Evolutionary conservation across 2,113 vertebrate species (phyloP).

Genomic region (Phylloscopus trochiloides): DNA sequence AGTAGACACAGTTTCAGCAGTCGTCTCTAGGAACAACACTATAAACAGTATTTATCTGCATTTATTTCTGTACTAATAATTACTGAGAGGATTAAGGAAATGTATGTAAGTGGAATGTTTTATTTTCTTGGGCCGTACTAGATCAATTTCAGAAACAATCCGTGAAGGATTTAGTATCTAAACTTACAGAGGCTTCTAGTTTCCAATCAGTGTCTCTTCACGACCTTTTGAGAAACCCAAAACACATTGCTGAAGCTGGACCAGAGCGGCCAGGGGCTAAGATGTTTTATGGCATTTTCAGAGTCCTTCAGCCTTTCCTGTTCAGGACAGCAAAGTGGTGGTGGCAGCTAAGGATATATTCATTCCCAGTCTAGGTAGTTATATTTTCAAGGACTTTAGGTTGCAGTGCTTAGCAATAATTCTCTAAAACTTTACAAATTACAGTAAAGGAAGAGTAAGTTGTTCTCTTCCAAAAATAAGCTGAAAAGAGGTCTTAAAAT

Average conservation of each 20-base stretch:
- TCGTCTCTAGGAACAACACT: not conserved
- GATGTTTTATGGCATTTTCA: not conserved
- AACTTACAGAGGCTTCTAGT: not conserved
- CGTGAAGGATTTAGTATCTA: not conserved
- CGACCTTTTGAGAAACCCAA: not conserved
- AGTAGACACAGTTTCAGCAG: not conserved
- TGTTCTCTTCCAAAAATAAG: not conserved
- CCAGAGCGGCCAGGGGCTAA: not conserved
- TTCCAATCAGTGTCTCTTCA: not conserved
- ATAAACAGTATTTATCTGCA: not conserved
- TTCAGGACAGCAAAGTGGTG: not conserved
- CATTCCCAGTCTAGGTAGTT: not conserved
- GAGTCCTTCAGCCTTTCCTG: not conserved
- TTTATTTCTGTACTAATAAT: not conserved
- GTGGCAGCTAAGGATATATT: not conserved
- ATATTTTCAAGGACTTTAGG: not conserved
- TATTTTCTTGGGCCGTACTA: not conserved
- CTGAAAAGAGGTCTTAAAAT: not conserved
- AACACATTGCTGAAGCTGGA: not conserved
- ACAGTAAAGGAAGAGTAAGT: not conserved
- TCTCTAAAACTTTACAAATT: not conserved
- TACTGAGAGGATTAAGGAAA: not conserved
- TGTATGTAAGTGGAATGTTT: not conserved
- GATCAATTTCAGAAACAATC: not conserved
- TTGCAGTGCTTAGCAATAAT: not conserved